phyloP scores from a whole-genome alignment of 2,888 invertebrate genomes.

The Colletes collaris region DNA sequence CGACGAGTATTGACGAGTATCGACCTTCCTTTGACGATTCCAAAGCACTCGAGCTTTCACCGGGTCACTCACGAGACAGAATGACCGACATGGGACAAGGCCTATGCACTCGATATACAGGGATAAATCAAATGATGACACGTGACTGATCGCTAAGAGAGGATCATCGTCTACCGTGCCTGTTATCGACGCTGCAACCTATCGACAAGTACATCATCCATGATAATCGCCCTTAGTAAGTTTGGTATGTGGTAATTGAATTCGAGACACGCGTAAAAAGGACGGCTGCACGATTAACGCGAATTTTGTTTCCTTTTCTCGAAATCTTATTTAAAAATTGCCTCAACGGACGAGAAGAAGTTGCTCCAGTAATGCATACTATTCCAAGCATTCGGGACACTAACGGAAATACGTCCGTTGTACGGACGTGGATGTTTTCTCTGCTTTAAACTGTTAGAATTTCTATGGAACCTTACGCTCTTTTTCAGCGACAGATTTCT shows the following conservation, averaged over 20 bases:
- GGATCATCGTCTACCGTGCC: constrained; percentile 43
- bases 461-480: no score
- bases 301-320: no score
- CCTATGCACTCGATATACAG: constrained; percentile 61
- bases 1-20: constrained; percentile 49
- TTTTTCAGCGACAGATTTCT: no score
- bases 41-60: constrained; percentile 48
- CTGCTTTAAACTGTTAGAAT: no score
- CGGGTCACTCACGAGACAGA: constrained; percentile 54
- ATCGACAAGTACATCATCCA: constrained; percentile 47
- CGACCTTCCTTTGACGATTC: constrained; percentile 51
- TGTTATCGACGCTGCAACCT: constrained; percentile 49
- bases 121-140: constrained; percentile 65
- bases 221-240: constrained; percentile 30
- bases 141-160: constrained; percentile 59
- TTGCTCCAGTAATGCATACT: no score
- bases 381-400: no score
- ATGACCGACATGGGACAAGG: constrained; percentile 59
- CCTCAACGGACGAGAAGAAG: no score
- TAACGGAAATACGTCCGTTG: no score
- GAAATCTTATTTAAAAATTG: no score
- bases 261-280: not conserved
- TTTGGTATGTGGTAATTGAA: constrained; percentile 36
- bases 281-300: not conserved
- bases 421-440: no score